These are phyloP conservation scores for Saimiri boliviensis DNA, from an alignment of 2,113 vertebrate genomes.

Conservation along the genomic window DNA sequence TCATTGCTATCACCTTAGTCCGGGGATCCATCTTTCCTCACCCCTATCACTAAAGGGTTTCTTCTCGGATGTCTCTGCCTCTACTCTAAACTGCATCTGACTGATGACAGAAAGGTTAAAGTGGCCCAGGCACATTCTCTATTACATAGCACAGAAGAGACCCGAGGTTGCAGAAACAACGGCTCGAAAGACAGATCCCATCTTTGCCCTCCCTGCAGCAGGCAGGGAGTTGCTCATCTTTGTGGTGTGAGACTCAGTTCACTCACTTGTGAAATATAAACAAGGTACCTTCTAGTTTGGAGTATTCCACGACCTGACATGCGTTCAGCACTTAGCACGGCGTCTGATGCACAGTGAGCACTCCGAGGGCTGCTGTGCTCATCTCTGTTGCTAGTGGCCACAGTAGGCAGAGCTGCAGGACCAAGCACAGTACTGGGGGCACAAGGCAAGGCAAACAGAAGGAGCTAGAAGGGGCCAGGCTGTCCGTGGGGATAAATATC, in stretches of 20 bases:
- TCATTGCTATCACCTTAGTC: no score
- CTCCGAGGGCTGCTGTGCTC: neutral
- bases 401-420: neutral
- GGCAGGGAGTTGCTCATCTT: neutral
- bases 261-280: neutral
- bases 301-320: neutral
- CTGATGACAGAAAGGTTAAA: neutral
- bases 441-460: neutral
- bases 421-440: neutral
- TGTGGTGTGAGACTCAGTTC: neutral
- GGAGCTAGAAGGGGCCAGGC: neutral
- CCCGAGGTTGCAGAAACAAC: neutral
- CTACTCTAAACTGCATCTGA: neutral
- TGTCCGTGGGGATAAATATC: neutral
- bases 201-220: neutral
- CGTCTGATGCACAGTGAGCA: fast-evolving
- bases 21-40: neutral
- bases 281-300: neutral
- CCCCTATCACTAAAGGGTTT: neutral
- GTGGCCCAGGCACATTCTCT: neutral
- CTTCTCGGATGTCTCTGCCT: neutral
- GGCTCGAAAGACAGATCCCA: neutral
- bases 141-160: no score
- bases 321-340: neutral
- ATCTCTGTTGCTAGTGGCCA: neutral